Percentiles rank a stretch among this genome's conserved stretches.
phyloP scores from a whole-genome alignment of 2,888 invertebrate species.

The Didymodactylos carnosus region DNA sequence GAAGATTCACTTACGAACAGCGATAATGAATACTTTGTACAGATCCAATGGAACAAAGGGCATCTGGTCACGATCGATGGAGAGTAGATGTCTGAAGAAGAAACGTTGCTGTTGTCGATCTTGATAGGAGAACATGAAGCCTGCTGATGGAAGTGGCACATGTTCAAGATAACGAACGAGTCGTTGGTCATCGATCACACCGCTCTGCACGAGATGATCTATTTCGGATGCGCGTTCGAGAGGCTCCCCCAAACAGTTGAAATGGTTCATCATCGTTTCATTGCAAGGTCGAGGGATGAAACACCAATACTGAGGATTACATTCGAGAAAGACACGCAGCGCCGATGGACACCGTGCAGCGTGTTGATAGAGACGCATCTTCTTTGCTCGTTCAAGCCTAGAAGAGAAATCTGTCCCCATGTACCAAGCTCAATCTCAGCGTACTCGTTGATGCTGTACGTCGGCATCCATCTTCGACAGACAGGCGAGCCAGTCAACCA shows the following conservation, averaged over 20 bases:
- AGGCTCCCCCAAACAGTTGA: neutral
- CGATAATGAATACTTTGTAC: neutral
- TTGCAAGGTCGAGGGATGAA: neutral
- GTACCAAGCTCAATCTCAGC: neutral
- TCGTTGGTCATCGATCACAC: no score
- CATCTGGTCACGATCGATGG: no score
- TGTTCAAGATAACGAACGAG: neutral
- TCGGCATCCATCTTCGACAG: neutral
- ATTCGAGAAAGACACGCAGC: neutral
- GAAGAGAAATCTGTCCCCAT: neutral
- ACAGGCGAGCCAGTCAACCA: neutral
- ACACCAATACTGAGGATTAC: neutral
- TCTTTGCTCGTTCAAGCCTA: neutral
- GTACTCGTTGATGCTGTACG: neutral
- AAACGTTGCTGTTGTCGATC: neutral
- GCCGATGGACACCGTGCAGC: neutral
- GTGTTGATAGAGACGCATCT: neutral
- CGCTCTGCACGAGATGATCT: accelerated
- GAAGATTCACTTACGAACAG: neutral
- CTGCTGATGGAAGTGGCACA: neutral
- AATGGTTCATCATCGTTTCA: neutral
- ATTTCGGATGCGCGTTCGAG: neutral
- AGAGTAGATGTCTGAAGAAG: neutral
- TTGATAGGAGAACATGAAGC: neutral
- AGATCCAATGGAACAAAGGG: neutral